phyloP scores from a whole-genome alignment of 2,113 vertebrate species.

The Accipiter cooperii region DNA sequence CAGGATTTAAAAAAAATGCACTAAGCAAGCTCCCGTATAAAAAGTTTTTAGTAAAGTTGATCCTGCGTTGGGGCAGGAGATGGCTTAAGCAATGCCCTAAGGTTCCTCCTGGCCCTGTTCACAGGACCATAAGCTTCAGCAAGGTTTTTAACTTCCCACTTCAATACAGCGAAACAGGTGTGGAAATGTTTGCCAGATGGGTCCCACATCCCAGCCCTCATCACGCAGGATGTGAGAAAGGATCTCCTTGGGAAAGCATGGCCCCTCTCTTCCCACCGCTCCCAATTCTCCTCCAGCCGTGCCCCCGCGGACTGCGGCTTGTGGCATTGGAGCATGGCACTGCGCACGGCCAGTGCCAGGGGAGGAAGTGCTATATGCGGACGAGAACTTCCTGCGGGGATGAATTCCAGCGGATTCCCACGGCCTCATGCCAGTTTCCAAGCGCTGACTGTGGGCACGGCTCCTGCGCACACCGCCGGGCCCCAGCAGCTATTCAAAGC shows the following conservation, averaged over 20 bases:
- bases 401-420: background rate
- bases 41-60: background rate
- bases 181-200: background rate
- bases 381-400: background rate
- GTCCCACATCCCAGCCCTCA: background rate
- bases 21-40: background rate
- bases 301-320: rapidly evolving
- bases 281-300: background rate
- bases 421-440: background rate
- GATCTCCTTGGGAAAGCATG: background rate
- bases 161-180: background rate
- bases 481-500: background rate
- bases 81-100: background rate
- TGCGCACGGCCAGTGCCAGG: rapidly evolving
- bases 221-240: background rate
- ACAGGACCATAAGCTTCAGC: background rate
- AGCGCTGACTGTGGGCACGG: background rate
- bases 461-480: rapidly evolving
- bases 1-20: background rate
- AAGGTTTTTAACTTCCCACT: background rate
- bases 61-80: background rate
- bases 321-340: background rate
- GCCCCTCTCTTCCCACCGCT: background rate
- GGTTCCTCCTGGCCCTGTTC: background rate
- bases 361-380: background rate